A percentile compares a stretch with the other conserved stretches of the same genome.
Conservation (phyloP, 92 coral and sea anemone species). For the Heliopora coerulea region DNA sequence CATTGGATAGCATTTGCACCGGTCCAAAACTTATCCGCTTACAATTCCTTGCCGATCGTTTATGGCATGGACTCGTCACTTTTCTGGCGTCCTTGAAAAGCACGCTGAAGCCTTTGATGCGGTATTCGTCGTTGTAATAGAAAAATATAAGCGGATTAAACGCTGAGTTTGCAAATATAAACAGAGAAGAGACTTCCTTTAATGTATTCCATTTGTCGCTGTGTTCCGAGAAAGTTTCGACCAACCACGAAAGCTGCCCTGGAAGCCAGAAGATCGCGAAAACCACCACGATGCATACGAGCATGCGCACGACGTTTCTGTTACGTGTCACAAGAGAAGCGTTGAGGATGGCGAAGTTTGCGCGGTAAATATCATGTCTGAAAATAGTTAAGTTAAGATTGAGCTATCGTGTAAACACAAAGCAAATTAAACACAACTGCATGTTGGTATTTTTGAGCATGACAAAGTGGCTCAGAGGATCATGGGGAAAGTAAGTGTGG, state of each 20-base stretch:
- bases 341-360: conserved; percentile 24
- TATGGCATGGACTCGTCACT: no score
- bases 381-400: not conserved
- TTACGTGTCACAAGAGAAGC: conserved; percentile 12
- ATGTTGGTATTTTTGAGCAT: no score
- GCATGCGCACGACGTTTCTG: conserved; percentile 36
- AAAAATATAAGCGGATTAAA: conserved; percentile 19
- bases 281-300: conserved; percentile 11
- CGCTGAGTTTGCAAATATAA: conserved; percentile 18
- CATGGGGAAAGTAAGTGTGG: no score
- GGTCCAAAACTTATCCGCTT: no score
- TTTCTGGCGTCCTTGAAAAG: not conserved
- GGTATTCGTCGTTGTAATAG: conserved; percentile 16
- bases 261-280: conserved; percentile 31
- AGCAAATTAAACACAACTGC: no score
- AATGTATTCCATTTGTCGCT: conserved; percentile 2
- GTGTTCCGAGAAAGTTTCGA: conserved; percentile 1
- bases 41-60: no score
- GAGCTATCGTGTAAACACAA: no score
- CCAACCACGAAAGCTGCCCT: conserved; percentile 31
- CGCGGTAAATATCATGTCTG: conserved; percentile 17
- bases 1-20: not conserved
- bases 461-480: no score
- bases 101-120: no score
- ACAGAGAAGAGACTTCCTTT: not conserved